phyloP scores from a whole-genome alignment of 2,113 vertebrate species.

The Oophaga pumilio region DNA sequence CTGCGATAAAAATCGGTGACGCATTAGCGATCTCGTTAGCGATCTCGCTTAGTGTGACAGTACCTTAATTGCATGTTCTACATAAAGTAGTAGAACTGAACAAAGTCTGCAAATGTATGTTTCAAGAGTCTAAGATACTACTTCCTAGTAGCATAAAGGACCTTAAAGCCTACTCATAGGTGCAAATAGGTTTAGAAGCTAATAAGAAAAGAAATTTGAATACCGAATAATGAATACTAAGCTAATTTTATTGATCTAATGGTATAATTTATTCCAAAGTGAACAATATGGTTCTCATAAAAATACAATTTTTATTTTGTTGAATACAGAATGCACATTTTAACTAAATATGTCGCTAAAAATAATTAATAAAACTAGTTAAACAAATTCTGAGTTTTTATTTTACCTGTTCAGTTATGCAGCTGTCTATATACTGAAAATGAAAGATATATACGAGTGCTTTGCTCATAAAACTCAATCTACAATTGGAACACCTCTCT shows the following conservation, averaged over 20 bases:
- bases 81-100: too few relatives aligned
- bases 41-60: too few relatives aligned
- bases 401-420: background rate
- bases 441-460: slow-evolving; percentile 60
- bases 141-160: too few relatives aligned
- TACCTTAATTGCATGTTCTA: too few relatives aligned
- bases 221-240: background rate
- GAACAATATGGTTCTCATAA: background rate
- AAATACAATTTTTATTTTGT: background rate
- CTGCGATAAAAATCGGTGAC: too few relatives aligned
- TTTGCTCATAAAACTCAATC: slow-evolving; percentile 64
- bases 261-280: background rate
- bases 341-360: background rate
- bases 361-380: background rate
- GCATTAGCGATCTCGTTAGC: too few relatives aligned
- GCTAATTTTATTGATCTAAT: too few relatives aligned
- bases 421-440: background rate
- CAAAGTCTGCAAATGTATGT: too few relatives aligned
- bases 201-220: too few relatives aligned
- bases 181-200: too few relatives aligned
- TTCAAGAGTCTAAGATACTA: too few relatives aligned
- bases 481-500: slow-evolving; percentile 73
- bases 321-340: background rate
- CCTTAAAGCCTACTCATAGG: too few relatives aligned
- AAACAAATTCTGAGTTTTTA: background rate